Conservation (phyloP, 2,113 vertebrate species). For the Myiopsitta monachus region DNA sequence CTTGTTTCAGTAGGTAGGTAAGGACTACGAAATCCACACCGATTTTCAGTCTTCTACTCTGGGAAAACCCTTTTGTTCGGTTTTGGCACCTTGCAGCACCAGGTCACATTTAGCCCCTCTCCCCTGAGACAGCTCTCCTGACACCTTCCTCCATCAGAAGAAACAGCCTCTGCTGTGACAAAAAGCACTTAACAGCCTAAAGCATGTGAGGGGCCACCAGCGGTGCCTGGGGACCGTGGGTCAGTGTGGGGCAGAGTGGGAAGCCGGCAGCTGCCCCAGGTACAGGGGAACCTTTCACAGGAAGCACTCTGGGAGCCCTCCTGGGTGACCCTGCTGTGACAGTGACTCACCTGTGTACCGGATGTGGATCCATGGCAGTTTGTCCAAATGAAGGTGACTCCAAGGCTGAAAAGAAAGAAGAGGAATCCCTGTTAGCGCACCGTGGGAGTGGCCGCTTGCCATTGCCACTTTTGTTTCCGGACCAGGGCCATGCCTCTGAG, state of each 20-base stretch:
- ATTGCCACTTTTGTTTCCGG: neutral
- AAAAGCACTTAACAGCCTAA: accelerated
- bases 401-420: neutral
- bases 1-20: neutral
- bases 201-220: neutral
- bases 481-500: neutral
- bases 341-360: neutral
- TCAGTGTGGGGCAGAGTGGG: accelerated
- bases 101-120: neutral
- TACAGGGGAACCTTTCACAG: too few species aligned
- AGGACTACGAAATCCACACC: neutral
- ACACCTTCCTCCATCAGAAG: neutral
- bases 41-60: neutral
- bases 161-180: accelerated
- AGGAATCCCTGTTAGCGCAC: neutral
- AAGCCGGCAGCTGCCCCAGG: neutral
- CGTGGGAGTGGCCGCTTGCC: accelerated
- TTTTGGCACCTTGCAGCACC: neutral
- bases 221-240: neutral
- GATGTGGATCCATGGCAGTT: constrained; percentile 11
- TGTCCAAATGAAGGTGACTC: neutral
- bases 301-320: neutral
- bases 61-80: neutral
- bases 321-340: neutral
- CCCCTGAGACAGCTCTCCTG: neutral